These are phyloP conservation scores for Micronycteris hirsuta DNA, from an alignment of 2,113 vertebrate species.

Conservation along the genomic window DNA sequence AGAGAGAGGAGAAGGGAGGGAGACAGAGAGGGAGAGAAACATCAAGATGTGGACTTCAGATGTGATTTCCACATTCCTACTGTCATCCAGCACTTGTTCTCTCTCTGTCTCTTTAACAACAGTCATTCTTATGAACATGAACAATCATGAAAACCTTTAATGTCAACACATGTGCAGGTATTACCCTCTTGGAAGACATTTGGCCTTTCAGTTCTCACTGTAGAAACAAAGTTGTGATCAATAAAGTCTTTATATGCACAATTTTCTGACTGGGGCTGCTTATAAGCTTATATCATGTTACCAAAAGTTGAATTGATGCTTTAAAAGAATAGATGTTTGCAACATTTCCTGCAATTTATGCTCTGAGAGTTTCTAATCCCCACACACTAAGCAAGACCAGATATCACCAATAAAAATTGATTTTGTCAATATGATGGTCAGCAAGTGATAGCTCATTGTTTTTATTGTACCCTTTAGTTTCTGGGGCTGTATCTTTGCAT, in stretches of 20 bases:
- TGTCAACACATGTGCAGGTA: not conserved
- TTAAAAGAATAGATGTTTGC: not conserved
- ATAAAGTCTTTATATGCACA: not conserved
- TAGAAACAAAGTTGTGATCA: not conserved
- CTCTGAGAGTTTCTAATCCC: not conserved
- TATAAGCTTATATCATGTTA: not conserved
- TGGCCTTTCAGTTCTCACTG: not conserved
- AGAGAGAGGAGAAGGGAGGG: no score
- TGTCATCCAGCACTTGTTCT: not conserved
- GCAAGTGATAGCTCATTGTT: not conserved
- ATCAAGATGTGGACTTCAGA: no score
- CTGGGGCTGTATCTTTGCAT: not conserved
- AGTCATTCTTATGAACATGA: not conserved
- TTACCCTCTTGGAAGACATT: not conserved
- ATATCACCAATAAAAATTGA: not conserved
- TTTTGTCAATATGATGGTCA: not conserved
- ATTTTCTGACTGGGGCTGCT: not conserved
- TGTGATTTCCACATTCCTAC: not conserved
- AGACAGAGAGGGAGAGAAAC: no score
- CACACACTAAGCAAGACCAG: not conserved
- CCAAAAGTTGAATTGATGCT: not conserved
- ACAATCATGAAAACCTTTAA: not conserved
- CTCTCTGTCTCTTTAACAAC: not conserved
- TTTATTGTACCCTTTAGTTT: not conserved
- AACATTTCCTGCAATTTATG: not conserved